phyloP scores from a whole-genome alignment of 2,113 vertebrate species.

The Takifugu bimaculatus region DNA sequence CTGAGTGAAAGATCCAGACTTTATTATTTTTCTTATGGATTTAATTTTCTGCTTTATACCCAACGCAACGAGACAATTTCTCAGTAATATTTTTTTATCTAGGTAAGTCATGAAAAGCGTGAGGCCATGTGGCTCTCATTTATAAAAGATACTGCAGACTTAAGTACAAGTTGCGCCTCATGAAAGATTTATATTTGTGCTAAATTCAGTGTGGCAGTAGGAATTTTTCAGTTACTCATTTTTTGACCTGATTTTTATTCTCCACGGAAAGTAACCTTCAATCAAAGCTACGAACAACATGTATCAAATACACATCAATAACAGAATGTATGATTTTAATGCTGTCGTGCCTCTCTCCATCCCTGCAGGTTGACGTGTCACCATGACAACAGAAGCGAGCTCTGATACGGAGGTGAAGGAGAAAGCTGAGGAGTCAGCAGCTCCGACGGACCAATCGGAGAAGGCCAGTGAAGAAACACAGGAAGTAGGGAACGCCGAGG shows the following conservation, averaged over 20 bases:
- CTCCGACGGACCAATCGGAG: constrained; percentile 48
- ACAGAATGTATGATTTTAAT: no score
- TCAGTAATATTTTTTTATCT: neutral
- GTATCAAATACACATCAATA: no score
- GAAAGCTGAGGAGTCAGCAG: constrained; percentile 69
- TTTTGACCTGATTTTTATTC: neutral
- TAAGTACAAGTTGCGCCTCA: constrained; percentile 13
- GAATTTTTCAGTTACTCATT: constrained; percentile 2
- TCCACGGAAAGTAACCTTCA: no score
- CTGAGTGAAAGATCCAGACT: constrained; percentile 10
- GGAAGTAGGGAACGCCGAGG: constrained; percentile 66
- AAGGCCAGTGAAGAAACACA: constrained; percentile 63
- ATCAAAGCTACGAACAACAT: no score
- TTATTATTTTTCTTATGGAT: neutral
- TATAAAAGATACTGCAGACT: constrained; percentile 51
- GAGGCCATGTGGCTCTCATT: constrained; percentile 43
- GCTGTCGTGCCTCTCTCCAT: neutral
- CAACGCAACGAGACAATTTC: no score
- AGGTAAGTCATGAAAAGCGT: neutral
- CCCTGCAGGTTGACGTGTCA: constrained; percentile 72
- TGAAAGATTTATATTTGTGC: constrained; percentile 33
- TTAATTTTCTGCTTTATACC: neutral
- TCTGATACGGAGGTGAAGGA: constrained; percentile 88
- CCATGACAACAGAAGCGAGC: constrained; percentile 91
- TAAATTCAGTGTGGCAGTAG: constrained; percentile 6